Conservation (phyloP, 2,888 invertebrate genomes). For the Rhodophaea formosa region DNA sequence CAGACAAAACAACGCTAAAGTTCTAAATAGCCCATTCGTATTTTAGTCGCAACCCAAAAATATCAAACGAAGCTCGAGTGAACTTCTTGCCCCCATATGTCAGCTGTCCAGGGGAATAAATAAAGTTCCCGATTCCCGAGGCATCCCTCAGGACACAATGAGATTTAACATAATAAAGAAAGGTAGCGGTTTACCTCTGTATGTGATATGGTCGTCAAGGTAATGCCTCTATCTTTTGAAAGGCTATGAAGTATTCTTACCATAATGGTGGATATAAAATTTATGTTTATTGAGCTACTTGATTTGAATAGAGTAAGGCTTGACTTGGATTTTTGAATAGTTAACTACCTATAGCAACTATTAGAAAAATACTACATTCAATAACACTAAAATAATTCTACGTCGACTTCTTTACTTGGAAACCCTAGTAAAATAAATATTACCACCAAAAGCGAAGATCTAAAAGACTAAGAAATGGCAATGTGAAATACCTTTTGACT, state of each 20-base stretch:
- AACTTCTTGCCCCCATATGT: slow-evolving; percentile 64
- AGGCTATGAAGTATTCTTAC: background rate
- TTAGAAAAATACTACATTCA: no score
- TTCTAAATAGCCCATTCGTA: background rate
- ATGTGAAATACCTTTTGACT: no score
- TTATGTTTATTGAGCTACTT: background rate
- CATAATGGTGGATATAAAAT: background rate
- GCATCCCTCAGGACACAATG: slow-evolving; percentile 43
- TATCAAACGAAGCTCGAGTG: slow-evolving; percentile 57
- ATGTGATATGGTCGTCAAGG: slow-evolving; percentile 13
- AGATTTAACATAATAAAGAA: slow-evolving; percentile 68
- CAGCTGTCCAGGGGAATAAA: slow-evolving; percentile 55
- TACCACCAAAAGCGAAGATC: no score
- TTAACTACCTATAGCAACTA: no score
- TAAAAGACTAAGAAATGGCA: no score
- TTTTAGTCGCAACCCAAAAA: slow-evolving; percentile 34
- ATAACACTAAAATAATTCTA: no score
- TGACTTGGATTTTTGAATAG: no score
- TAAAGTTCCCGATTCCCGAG: slow-evolving; percentile 29
- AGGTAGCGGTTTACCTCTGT: slow-evolving; percentile 26
- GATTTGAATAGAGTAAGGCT: no score
- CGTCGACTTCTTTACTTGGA: no score
- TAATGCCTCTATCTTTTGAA: slow-evolving; percentile 2
- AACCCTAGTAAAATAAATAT: no score
- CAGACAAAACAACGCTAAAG: no score